Percentiles rank a stretch among this genome's conserved stretches.
These are phyloP conservation scores for Leptosomus discolor DNA, from an alignment of 2,113 vertebrate genomes.

Conservation along the genomic window DNA sequence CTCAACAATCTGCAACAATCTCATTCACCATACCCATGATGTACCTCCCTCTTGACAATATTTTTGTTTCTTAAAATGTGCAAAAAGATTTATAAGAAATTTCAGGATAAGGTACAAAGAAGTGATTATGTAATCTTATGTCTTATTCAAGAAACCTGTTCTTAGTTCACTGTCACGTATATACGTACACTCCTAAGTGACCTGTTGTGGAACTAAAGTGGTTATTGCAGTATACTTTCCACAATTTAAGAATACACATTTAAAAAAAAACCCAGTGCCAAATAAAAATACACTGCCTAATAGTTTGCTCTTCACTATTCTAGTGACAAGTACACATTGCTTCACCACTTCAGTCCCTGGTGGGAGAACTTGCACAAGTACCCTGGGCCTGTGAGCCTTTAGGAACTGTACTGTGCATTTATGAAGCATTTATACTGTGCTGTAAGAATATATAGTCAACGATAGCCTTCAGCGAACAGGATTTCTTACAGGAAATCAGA, in stretches of 20 bases:
- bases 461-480: background rate
- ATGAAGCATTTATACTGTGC: background rate
- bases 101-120: background rate
- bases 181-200: background rate
- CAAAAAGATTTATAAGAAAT: background rate
- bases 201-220: background rate
- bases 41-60: background rate
- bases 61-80: background rate
- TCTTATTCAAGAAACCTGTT: background rate
- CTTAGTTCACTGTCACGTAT: background rate
- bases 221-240: background rate
- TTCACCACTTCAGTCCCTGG: background rate
- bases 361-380: background rate
- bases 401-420: background rate
- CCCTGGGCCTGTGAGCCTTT: background rate
- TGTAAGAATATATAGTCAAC: background rate
- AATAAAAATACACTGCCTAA: background rate
- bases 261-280: background rate
- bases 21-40: background rate
- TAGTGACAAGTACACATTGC: background rate
- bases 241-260: background rate
- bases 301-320: background rate
- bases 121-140: background rate
- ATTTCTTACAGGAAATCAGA: background rate
- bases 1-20: background rate